These are phyloP conservation scores for Galleria mellonella DNA, from an alignment of 1,140 invertebrate species.

Conservation along the genomic window DNA sequence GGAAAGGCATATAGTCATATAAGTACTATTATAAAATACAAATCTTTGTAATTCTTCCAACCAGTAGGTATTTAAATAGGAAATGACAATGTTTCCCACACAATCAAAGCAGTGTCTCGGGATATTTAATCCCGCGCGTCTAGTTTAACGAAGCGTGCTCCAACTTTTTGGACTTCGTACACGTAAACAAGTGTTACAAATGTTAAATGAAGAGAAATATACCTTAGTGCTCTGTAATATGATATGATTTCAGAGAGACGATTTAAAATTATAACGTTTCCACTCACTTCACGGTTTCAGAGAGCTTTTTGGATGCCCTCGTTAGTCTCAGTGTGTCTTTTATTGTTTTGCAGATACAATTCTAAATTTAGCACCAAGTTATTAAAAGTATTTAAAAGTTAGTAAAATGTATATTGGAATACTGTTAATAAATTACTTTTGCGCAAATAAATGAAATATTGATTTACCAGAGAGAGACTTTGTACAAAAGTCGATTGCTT, in stretches of 20 bases:
- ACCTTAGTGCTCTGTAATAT: conserved; percentile 15
- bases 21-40: too few species aligned
- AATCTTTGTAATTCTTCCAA: too few species aligned
- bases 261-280: conserved; percentile 12
- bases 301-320: conserved; percentile 32
- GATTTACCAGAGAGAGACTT: too few species aligned
- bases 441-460: too few species aligned
- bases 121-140: conserved; percentile 45
- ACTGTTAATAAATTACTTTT: too few species aligned
- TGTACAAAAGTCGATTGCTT: too few species aligned
- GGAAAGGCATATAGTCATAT: too few species aligned
- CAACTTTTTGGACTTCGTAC: conserved; percentile 45
- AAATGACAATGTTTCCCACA: conserved; percentile 18
- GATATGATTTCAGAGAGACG: conserved; percentile 3
- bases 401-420: too few species aligned
- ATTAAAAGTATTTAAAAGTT: too few species aligned
- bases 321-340: conserved; percentile 15
- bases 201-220: conserved; percentile 5
- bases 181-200: conserved; percentile 32
- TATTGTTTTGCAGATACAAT: background rate
- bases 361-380: background rate
- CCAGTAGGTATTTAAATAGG: background rate
- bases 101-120: conserved; percentile 40
- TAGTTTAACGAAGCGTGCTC: conserved; percentile 50
- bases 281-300: conserved; percentile 23